Conservation (phyloP, 2,888 invertebrate species). For the Steinernema scapterisci region DNA sequence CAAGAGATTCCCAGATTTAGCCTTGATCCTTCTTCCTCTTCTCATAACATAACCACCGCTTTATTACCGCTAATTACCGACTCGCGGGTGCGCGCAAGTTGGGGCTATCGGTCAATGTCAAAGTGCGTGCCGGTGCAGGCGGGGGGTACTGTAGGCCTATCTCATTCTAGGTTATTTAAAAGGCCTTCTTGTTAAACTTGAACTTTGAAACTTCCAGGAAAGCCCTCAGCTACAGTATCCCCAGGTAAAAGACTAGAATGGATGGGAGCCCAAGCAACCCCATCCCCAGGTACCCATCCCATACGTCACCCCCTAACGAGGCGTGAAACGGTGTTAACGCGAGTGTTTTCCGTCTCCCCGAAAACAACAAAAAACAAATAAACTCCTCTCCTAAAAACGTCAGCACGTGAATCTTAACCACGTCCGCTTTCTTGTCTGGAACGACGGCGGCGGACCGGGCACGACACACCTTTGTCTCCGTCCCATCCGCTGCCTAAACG, state of each 20-base stretch:
- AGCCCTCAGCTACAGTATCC: not conserved
- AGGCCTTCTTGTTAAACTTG: too few species aligned
- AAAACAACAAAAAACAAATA: not conserved
- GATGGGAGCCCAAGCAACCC: too few species aligned
- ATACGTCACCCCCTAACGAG: not conserved
- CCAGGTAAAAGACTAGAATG: too few species aligned
- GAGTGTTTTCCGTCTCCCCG: not conserved
- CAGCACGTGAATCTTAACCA: too few species aligned
- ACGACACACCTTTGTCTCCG: not conserved
- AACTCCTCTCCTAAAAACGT: not conserved
- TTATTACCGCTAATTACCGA: conserved; percentile 26
- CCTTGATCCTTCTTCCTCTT: conserved; percentile 13
- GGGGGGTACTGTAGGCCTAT: not conserved
- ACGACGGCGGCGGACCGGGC: too few species aligned
- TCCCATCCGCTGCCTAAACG: not conserved
- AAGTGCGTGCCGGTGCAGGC: not conserved
- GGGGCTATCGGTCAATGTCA: conserved; percentile 19
- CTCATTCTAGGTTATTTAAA: too few species aligned
- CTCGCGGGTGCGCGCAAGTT: not conserved
- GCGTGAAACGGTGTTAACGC: conserved; percentile 24
- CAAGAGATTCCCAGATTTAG: not conserved
- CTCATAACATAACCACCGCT: not conserved
- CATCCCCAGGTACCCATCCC: too few species aligned
- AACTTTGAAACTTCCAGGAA: too few species aligned
- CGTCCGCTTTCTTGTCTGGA: not conserved